Conservation (phyloP, 2,797 vertebrate species). For the Epinephelus malabaricus region DNA sequence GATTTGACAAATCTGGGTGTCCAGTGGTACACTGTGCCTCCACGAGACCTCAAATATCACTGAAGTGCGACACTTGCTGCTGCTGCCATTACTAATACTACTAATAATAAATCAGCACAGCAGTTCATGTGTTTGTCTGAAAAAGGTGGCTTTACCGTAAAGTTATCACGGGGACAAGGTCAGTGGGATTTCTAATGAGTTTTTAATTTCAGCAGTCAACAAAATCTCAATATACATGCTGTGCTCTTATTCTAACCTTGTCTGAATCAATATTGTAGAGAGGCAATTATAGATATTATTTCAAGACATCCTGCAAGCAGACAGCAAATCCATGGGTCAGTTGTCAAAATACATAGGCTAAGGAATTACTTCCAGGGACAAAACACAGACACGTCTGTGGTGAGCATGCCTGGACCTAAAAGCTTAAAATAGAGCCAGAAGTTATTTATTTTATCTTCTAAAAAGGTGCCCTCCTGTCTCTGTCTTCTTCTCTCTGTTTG, state of each 20-base stretch:
- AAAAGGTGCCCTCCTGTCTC: slow-evolving; percentile 65
- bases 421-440: slow-evolving; percentile 63
- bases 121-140: slow-evolving; percentile 60
- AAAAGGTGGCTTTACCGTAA: slow-evolving; percentile 58
- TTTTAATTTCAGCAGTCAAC: slow-evolving; percentile 85
- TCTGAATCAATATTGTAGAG: slow-evolving; percentile 81
- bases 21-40: slow-evolving; percentile 35
- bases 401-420: slow-evolving; percentile 42
- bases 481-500: slow-evolving; percentile 47
- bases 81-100: neutral
- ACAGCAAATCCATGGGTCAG: slow-evolving; percentile 82
- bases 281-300: slow-evolving; percentile 85
- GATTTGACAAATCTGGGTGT: slow-evolving; percentile 49
- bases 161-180: slow-evolving; percentile 79
- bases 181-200: slow-evolving; percentile 81
- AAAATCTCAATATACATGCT: slow-evolving; percentile 75
- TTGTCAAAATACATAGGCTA: slow-evolving; percentile 72
- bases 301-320: slow-evolving; percentile 76
- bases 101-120: slow-evolving; percentile 58
- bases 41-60: slow-evolving; percentile 30
- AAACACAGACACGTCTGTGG: slow-evolving; percentile 55
- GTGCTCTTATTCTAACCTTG: slow-evolving; percentile 78
- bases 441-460: slow-evolving; percentile 70
- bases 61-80: neutral
- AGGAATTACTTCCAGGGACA: slow-evolving; percentile 70